Evolutionary conservation across 2,888 invertebrate genomes (phyloP).

Genomic region (Poecilobothrus nobilitatus): DNA sequence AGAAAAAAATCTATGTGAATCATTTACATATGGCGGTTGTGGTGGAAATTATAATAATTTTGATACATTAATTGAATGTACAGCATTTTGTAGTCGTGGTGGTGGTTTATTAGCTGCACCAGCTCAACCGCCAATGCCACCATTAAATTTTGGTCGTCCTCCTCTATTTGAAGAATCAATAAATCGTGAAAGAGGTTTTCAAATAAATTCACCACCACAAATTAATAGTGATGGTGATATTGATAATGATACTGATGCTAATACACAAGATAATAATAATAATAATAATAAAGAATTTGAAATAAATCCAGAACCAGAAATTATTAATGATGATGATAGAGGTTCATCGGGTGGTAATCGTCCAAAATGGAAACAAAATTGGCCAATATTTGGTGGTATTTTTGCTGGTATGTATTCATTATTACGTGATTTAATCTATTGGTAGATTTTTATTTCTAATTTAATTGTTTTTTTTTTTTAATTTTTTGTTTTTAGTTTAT

Average conservation of each 20-base stretch:
- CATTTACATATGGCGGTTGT: conserved; percentile 16
- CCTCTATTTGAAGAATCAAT: too few relatives aligned
- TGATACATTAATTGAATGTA: conserved; percentile 10
- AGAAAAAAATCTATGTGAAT: conserved; percentile 8
- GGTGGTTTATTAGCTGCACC: too few relatives aligned
- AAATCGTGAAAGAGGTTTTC: too few relatives aligned
- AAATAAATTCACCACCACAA: too few relatives aligned
- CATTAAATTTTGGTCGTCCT: too few relatives aligned
- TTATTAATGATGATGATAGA: background rate
- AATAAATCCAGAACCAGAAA: background rate
- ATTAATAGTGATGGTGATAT: too few relatives aligned
- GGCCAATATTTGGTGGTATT: background rate
- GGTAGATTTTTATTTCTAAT: background rate
- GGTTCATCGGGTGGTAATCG: background rate
- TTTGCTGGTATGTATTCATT: background rate
- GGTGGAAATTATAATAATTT: conserved; percentile 14
- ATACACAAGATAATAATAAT: too few relatives aligned
- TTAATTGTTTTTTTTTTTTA: too few relatives aligned
- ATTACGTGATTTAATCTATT: background rate
- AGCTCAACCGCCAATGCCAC: too few relatives aligned
- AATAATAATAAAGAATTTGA: too few relatives aligned
- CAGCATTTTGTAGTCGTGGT: background rate
- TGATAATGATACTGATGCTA: too few relatives aligned
- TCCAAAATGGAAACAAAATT: background rate
- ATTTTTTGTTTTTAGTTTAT: too few relatives aligned